Evolutionary conservation across 1,140 invertebrate species (phyloP).

Genomic region (Orchesella cincta): DNA sequence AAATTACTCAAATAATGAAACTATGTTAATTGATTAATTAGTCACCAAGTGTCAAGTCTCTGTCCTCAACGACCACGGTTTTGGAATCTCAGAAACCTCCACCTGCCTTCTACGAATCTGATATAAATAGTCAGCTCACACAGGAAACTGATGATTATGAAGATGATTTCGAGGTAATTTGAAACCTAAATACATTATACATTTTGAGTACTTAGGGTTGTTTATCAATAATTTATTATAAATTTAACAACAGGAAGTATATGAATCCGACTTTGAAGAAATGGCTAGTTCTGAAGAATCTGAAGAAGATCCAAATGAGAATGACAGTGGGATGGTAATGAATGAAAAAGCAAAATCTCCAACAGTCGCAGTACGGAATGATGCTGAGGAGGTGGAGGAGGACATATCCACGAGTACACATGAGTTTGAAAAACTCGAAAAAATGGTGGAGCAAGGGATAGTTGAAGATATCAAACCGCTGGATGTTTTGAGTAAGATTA

Average conservation of each 20-base stretch:
- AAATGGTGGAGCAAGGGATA: neutral
- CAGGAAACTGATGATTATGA: neutral
- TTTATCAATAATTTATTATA: neutral
- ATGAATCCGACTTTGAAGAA: slow-evolving; percentile 11
- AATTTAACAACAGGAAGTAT: slow-evolving; percentile 3
- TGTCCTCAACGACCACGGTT: neutral
- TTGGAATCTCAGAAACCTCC: neutral
- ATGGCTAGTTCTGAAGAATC: neutral
- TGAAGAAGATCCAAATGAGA: neutral
- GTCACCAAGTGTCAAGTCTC: neutral
- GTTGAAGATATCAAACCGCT: neutral
- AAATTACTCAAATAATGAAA: no score
- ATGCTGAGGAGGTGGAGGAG: neutral
- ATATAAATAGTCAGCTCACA: neutral
- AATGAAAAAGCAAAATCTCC: no score
- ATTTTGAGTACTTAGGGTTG: neutral
- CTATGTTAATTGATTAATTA: no score
- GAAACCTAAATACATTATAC: neutral
- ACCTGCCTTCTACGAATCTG: neutral
- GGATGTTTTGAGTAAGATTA: neutral
- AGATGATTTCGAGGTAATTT: slow-evolving; percentile 3
- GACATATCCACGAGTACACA: neutral
- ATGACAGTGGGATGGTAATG: neutral
- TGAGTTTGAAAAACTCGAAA: slow-evolving; percentile 15
- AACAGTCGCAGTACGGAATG: no score